Conservation (phyloP, 2,888 invertebrate genomes). For the Drosophila pseudotalamancana region DNA sequence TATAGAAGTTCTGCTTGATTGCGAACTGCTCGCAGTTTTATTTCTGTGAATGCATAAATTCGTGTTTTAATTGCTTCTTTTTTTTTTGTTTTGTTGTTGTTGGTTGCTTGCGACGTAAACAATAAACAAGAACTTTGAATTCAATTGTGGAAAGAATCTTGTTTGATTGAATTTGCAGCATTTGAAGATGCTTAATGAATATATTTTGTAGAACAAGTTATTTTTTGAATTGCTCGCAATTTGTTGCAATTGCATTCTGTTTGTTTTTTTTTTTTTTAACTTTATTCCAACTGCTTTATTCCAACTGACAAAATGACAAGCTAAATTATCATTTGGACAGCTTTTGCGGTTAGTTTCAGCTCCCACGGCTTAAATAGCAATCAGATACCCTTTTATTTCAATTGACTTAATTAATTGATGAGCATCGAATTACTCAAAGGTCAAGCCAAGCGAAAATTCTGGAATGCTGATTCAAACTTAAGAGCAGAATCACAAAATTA, state of each 20-base stretch:
- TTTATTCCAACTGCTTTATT: slow-evolving; percentile 33
- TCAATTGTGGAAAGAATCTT: slow-evolving; percentile 30
- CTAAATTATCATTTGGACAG: slow-evolving; percentile 51
- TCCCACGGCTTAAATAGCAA: slow-evolving; percentile 62
- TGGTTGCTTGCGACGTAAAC: slow-evolving; percentile 22
- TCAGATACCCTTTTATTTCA: slow-evolving; percentile 54
- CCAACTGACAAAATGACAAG: slow-evolving; percentile 39
- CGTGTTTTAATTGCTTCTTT: slow-evolving; percentile 45
- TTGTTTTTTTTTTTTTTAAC: slow-evolving; percentile 43
- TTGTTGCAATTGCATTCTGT: slow-evolving; percentile 48
- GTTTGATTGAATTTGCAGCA: slow-evolving; percentile 20
- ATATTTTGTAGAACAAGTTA: slow-evolving; percentile 50
- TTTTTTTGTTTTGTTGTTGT: no score
- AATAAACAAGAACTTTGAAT: slow-evolving; percentile 17
- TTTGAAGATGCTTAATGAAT: slow-evolving; percentile 23
- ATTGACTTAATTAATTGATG: slow-evolving; percentile 69
- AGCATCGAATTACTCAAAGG: slow-evolving; percentile 35
- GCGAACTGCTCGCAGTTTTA: background rate
- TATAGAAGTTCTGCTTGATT: slow-evolving; percentile 11
- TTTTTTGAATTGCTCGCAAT: slow-evolving; percentile 40
- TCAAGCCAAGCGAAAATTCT: slow-evolving; percentile 61
- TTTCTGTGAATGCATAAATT: slow-evolving; percentile 17
- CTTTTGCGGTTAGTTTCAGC: slow-evolving; percentile 41
- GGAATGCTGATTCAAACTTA: slow-evolving; percentile 49
- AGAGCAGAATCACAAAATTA: slow-evolving; percentile 8